Evolutionary conservation across 2,113 vertebrate genomes (phyloP), one percentile per base, ranked within the genome.

Genomic region (Pseudorhombus dupliciocellatus): DNA sequence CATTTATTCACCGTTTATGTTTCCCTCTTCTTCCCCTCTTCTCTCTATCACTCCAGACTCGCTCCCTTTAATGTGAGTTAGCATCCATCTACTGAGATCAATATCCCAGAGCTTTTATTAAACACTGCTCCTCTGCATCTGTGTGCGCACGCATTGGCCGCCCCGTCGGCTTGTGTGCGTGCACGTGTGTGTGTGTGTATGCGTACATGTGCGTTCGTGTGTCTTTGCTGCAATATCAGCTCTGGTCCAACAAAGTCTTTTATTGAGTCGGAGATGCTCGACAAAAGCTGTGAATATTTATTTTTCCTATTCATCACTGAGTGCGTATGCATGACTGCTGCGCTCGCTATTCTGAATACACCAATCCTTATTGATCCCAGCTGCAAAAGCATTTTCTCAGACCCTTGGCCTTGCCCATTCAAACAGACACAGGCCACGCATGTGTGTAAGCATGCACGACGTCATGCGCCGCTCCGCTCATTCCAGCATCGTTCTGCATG

Each of bases 41-140:
- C 61, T 69, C 54, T 75, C 56, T 12, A 54, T 81, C 66, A 75
- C 67, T 51, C 53, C 74, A 34, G 58, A n/a, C 63, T 64, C 20
- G 55, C 54, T 50, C 77, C 54, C 62, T 84, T 86, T 81, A 84
- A 81, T 81, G 65, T 75, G 84, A 84, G 75, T 88, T 85, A 87
- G 86, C 77, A 64, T 83, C 85, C 79, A 82, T 87, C 83, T 81
- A 64, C 66, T 82, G 70, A 80, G 67, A 89, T 91, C 86, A 84
- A 89, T 88, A 89, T 79, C 74, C 74, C 42, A 11, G 40, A 28
- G 83, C 81, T 88, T 85, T 85, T 85, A 84, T 88, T 80, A 90
- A 87, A 86, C 70, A 80, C 58, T 62, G 70, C 70, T 79, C 70
- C 77, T 73, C 63, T 71, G 73, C 65, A 52, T 77, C 55, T 52